These are phyloP conservation scores for Atta cephalotes DNA, from an alignment of 1,140 invertebrate genomes.

Conservation along the genomic window DNA sequence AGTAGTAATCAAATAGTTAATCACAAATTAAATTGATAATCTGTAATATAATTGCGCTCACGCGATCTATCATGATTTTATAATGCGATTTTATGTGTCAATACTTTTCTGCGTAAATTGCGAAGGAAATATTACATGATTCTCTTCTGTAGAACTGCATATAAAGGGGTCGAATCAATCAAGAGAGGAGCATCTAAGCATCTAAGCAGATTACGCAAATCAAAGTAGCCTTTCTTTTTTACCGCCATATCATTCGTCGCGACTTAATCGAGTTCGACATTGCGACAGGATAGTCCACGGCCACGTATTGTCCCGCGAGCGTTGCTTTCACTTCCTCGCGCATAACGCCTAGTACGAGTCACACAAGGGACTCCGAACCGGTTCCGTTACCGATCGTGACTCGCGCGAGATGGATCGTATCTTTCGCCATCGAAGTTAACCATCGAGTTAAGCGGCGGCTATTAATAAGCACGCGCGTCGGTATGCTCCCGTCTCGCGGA, in stretches of 20 bases:
- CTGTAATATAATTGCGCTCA: background rate
- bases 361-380: slow-evolving; percentile 64
- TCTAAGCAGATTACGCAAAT: slow-evolving; percentile 22
- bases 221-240: slow-evolving; percentile 10
- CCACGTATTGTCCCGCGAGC: slow-evolving; percentile 76
- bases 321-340: slow-evolving; percentile 80
- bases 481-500: slow-evolving; percentile 9
- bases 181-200: background rate
- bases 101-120: background rate
- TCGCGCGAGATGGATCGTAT: slow-evolving; percentile 25
- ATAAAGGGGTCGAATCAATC: background rate
- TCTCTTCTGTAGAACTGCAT: background rate
- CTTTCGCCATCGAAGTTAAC: slow-evolving; percentile 29
- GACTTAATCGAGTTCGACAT: slow-evolving; percentile 48
- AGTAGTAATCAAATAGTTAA: no score
- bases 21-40: no score
- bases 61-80: background rate
- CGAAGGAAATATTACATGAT: background rate
- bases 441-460: slow-evolving; percentile 23
- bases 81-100: background rate
- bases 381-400: slow-evolving; percentile 57
- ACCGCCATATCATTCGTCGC: background rate
- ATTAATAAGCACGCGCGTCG: slow-evolving; percentile 37
- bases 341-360: slow-evolving; percentile 52
- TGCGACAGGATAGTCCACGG: slow-evolving; percentile 72